Conservation (phyloP, 2,888 invertebrate genomes). For the Dicranocentrus wangi region DNA sequence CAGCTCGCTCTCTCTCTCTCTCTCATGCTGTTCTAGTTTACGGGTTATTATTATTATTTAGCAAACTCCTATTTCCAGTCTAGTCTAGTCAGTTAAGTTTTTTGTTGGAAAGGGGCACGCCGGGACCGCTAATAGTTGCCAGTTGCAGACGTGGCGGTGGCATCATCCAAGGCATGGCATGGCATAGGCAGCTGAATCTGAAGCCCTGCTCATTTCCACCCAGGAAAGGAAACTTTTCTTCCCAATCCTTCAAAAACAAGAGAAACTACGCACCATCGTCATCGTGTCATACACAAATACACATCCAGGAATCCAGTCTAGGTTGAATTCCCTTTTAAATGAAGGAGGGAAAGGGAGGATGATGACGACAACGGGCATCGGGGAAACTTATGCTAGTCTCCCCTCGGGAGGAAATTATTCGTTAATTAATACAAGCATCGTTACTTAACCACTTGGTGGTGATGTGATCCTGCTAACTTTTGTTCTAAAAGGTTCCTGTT, state of each 20-base stretch:
- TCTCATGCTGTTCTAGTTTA: too few relatives aligned
- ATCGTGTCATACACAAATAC: too few relatives aligned
- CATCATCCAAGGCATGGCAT: too few relatives aligned
- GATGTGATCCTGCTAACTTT: conserved; percentile 47
- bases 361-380: conserved; percentile 10
- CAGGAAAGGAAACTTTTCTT: conserved; percentile 35
- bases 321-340: conserved; percentile 9
- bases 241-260: conserved; percentile 14
- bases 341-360: too few relatives aligned
- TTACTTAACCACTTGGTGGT: conserved; percentile 57
- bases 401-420: conserved; percentile 61
- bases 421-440: conserved; percentile 66
- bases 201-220: conserved; percentile 25
- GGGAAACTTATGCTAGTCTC: conserved; percentile 43
- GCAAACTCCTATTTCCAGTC: background rate
- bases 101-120: too few relatives aligned
- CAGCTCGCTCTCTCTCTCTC: too few relatives aligned
- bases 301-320: background rate
- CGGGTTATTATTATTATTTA: too few relatives aligned
- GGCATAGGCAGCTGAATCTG: background rate
- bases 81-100: background rate
- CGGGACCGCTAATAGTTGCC: background rate
- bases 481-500: conserved; percentile 40
- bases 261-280: too few relatives aligned
- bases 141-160: background rate